Base-by-base conservation (phyloP, 2,113 vertebrate genomes). In the Sinocyclocheilus rhinocerous region DNA sequence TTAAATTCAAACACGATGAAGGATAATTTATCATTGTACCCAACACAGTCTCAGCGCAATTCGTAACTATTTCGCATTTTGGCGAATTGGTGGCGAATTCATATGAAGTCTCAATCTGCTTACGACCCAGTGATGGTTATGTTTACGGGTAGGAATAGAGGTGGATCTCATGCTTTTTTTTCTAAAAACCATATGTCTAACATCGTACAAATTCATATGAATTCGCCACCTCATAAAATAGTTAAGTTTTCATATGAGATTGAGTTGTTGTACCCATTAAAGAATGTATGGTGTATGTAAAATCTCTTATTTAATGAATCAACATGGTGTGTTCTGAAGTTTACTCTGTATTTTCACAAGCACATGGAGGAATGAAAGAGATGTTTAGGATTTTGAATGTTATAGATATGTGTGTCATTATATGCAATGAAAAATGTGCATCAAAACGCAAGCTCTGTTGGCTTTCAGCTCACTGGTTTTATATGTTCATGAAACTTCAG, bases 1-100 rank as follows among this genome's bases (percentile, higher is more conserved):
- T 88, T 70, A 76, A 80, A 84, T 33, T 86, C 84, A 88, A 84
- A 87, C 63, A 76, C 2, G 10, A 55, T 10, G 5, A 48, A 48
- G n/a, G 12, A 78, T 61, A 3, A 16, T 79, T 61, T 24, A 61
- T 39, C 55, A 61, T 39, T 59, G 55, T 61, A n/a, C 20, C 57
- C 70, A n/a, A 22, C 67, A 9, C 36, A 42, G 20, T 42, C 69
- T 70, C 18, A 55, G 9, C 6, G 2, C 20, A 57, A 22, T 22
- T 72, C 36, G 2, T 12, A 6, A 72, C 18, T 72, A 39, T 22
- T 39, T 39, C 0, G 1, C 18, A 2, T 72, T 73, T 73, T 42
- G 36, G 29, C 16, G 18, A 36, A 33, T 36, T 69, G 15, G 6
- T 69, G 29, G 69, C 33, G 20, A 39, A 70, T 36, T 70, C 33